Evolutionary conservation across 2,888 invertebrate species (phyloP).

Genomic region (Scaptomyza flava): DNA sequence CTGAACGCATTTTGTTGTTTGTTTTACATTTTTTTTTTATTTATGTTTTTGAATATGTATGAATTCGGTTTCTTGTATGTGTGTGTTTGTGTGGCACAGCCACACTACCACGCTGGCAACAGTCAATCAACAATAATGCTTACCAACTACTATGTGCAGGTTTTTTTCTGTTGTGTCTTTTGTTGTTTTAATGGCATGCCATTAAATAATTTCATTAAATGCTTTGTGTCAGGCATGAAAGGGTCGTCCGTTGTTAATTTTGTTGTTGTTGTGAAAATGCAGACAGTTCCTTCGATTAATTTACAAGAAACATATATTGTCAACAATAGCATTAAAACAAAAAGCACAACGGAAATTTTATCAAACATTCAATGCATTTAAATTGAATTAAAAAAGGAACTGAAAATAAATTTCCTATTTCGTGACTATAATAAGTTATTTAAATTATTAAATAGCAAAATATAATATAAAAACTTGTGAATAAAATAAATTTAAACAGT

Average conservation of each 20-base stretch:
- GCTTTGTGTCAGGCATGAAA: slow-evolving; percentile 60
- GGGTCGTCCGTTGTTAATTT: slow-evolving; percentile 29
- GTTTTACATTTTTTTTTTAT: neutral
- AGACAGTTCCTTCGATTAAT: slow-evolving; percentile 53
- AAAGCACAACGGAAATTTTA: slow-evolving; percentile 11
- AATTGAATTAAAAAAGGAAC: slow-evolving; percentile 1
- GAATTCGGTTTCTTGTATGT: slow-evolving; percentile 16
- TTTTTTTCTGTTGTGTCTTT: slow-evolving; percentile 48
- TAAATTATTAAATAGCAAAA: too few species aligned
- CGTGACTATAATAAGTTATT: too few species aligned
- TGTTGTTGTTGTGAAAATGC: slow-evolving; percentile 35
- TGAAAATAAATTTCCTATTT: neutral
- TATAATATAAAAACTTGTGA: too few species aligned
- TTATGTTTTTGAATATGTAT: slow-evolving; percentile 13
- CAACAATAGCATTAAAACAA: slow-evolving; percentile 16
- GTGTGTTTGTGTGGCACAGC: slow-evolving; percentile 33
- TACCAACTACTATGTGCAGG: slow-evolving; percentile 12
- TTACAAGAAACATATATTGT: slow-evolving; percentile 29
- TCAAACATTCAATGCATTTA: slow-evolving; percentile 13
- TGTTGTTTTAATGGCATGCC: slow-evolving; percentile 73
- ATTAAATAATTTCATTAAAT: slow-evolving; percentile 79
- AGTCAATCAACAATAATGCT: slow-evolving; percentile 64
- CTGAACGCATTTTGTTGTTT: slow-evolving; percentile 38
- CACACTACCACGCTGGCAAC: slow-evolving; percentile 17
- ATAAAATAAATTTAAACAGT: too few species aligned